phyloP scores from a whole-genome alignment of 35 echinoderm and acorn worm genomes.

The Ophiothrix spiculata region DNA sequence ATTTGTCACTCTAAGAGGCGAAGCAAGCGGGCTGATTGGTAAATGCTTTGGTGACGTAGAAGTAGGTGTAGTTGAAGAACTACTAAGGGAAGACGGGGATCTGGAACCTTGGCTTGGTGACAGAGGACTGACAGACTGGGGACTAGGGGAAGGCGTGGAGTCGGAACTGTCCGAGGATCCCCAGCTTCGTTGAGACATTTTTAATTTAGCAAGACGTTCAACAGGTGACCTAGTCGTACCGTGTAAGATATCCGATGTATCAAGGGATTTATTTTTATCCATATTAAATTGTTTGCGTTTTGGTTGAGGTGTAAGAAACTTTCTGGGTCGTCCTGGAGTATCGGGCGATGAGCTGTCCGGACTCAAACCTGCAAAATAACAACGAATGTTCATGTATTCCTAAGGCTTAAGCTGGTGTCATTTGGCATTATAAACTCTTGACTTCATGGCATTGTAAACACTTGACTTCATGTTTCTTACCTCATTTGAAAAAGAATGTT shows the following conservation, averaged over 20 bases:
- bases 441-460: no score
- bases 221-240: neutral
- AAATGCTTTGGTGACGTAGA: neutral
- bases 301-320: neutral
- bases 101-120: neutral
- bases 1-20: neutral
- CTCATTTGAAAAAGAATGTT: no score
- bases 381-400: no score
- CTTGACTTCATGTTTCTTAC: no score
- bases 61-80: neutral
- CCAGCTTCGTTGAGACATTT: neutral
- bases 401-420: no score
- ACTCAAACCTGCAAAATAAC: no score
- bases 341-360: no score
- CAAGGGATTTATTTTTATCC: neutral
- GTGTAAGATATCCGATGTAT: neutral
- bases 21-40: slow-evolving; percentile 14
- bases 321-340: no score
- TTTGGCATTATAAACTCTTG: no score
- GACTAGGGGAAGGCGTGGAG: neutral
- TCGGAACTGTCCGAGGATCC: neutral
- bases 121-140: neutral
- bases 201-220: neutral
- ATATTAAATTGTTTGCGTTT: neutral
- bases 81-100: neutral